A percentile compares a stretch with the other conserved stretches of the same genome.
Conservation (phyloP, 2,888 invertebrate genomes). For the Pseudanteris insignis region DNA sequence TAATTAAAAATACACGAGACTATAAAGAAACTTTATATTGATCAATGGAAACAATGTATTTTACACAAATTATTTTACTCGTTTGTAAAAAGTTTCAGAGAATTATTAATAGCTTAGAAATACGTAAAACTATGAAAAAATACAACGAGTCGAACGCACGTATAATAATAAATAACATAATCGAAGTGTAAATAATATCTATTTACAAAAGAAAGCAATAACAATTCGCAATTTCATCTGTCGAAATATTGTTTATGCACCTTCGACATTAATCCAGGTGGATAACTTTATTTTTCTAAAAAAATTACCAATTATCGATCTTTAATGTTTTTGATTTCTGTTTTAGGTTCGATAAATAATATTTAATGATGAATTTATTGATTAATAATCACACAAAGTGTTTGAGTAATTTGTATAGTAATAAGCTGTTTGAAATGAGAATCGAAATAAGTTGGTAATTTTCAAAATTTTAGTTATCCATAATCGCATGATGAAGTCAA, state of each 20-base stretch:
- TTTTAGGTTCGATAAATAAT: too few relatives aligned
- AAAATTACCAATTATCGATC: too few relatives aligned
- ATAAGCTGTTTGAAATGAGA: too few relatives aligned
- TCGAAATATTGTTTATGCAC: too few relatives aligned
- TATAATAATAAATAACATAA: conserved; percentile 62
- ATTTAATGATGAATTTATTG: too few relatives aligned
- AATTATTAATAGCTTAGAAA: too few relatives aligned
- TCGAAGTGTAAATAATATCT: conserved; percentile 65
- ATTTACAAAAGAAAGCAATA: conserved; percentile 65
- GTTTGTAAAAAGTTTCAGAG: conserved; percentile 55
- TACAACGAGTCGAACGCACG: conserved; percentile 43
- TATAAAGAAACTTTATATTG: conserved; percentile 49
- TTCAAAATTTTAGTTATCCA: not conserved
- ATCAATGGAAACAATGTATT: conserved; percentile 64
- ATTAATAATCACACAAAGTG: too few relatives aligned
- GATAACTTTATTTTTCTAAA: too few relatives aligned
- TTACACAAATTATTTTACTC: conserved; percentile 63
- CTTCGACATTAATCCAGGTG: too few relatives aligned
- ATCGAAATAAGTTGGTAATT: too few relatives aligned
- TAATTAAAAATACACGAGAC: conserved; percentile 7
- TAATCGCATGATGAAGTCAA: not conserved
- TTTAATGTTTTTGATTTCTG: too few relatives aligned
- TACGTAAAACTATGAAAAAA: conserved; percentile 3
- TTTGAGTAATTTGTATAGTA: too few relatives aligned
- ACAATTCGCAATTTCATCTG: conserved; percentile 57